Evolutionary conservation across 2,113 vertebrate genomes (phyloP).

Genomic region (Nansenia antarctica): DNA sequence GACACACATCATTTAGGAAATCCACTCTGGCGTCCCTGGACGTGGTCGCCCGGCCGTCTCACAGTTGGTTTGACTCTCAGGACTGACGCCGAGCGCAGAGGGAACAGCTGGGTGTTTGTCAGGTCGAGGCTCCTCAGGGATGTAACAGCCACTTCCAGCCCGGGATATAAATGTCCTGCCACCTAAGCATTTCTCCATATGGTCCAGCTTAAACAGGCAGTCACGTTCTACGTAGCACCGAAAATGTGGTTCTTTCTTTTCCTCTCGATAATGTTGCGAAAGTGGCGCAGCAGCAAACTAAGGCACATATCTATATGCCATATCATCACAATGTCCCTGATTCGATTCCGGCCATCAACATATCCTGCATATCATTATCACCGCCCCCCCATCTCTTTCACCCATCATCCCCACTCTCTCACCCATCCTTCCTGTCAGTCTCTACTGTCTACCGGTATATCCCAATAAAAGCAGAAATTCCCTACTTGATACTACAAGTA

Average conservation of each 20-base stretch:
- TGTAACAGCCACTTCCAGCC: constrained; percentile 10
- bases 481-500: too few species aligned
- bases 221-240: neutral
- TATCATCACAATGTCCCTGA: too few species aligned
- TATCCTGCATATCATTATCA: neutral
- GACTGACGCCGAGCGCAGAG: neutral
- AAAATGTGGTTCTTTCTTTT: too few species aligned
- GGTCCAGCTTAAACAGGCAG: neutral
- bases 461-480: too few species aligned
- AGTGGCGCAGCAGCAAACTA: too few species aligned
- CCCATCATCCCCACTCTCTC: too few species aligned
- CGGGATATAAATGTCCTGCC: constrained; percentile 8
- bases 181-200: neutral
- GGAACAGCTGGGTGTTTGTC: constrained; percentile 41
- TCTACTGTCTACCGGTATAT: too few species aligned
- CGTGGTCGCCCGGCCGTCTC: constrained; percentile 15
- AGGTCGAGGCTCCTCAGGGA: constrained; percentile 22
- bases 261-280: too few species aligned
- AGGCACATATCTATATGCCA: too few species aligned
- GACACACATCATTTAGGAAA: constrained; percentile 3
- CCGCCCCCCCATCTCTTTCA: too few species aligned
- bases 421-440: too few species aligned
- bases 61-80: constrained; percentile 30
- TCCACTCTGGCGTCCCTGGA: neutral
- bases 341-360: neutral